A percentile compares a stretch with the other conserved stretches of the same genome.
Conservation (phyloP, 2,888 invertebrate genomes). For the Drosophila pseudotalamancana region DNA sequence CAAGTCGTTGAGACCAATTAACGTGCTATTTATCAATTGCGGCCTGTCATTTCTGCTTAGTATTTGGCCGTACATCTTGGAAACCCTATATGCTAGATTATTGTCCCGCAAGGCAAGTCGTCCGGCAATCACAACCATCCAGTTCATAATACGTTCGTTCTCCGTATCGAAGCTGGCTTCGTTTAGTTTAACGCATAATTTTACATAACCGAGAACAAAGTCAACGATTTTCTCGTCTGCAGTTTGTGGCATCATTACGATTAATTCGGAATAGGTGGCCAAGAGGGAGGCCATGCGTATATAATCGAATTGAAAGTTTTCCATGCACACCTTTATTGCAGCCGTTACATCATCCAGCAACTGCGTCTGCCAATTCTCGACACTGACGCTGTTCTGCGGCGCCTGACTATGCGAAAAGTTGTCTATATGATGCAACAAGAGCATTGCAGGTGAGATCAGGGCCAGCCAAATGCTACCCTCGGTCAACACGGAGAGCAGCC, state of each 20-base stretch:
- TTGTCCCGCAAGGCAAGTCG: constrained; percentile 80
- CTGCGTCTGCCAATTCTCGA: constrained; percentile 70
- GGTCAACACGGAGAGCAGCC: constrained; percentile 71
- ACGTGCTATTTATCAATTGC: constrained; percentile 81
- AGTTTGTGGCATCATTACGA: constrained; percentile 69
- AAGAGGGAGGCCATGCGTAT: constrained; percentile 76
- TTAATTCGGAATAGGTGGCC: constrained; percentile 81
- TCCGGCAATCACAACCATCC: constrained; percentile 81
- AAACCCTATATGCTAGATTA: constrained; percentile 56
- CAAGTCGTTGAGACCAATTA: constrained; percentile 81
- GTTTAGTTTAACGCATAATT: constrained; percentile 69
- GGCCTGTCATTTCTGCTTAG: constrained; percentile 79
- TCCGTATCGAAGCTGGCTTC: constrained; percentile 79
- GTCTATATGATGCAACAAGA: constrained; percentile 78
- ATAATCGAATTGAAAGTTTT: constrained; percentile 76
- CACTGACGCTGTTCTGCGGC: constrained; percentile 30
- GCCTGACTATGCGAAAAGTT: constrained; percentile 70
- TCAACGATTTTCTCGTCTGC: constrained; percentile 67
- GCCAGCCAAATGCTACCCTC: constrained; percentile 79
- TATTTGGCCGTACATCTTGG: constrained; percentile 49
- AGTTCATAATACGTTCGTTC: constrained; percentile 82
- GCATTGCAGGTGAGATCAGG: constrained; percentile 81
- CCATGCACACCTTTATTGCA: constrained; percentile 65
- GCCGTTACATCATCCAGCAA: constrained; percentile 72
- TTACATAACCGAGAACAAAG: constrained; percentile 80